Percentiles rank a stretch among this genome's conserved stretches.
Evolutionary conservation across 2,113 vertebrate species (phyloP).

Genomic region (Atractosteus spatula): DNA sequence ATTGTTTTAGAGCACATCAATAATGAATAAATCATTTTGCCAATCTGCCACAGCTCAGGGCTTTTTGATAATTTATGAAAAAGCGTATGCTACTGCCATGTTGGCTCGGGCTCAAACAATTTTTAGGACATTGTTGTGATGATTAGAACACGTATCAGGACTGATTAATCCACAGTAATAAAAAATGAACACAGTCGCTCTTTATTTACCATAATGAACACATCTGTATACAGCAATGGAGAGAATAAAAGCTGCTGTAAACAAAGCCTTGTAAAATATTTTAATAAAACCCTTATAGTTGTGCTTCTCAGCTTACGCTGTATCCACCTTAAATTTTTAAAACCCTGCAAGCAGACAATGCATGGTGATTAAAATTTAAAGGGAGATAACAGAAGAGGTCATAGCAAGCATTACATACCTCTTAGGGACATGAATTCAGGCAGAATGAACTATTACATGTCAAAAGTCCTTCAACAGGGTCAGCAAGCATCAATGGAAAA

Average conservation of each 20-base stretch:
- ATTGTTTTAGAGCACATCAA: conserved; percentile 4
- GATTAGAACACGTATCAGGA: background rate
- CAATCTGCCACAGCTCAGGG: conserved; percentile 9
- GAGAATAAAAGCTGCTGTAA: background rate
- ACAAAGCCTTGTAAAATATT: background rate
- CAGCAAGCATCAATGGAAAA: too few species aligned
- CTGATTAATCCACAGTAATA: background rate
- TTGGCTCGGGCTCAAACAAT: background rate
- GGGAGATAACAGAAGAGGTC: background rate
- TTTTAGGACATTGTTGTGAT: background rate
- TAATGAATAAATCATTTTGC: conserved; percentile 8
- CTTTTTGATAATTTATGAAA: background rate
- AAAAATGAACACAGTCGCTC: background rate
- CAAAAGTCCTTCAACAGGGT: background rate
- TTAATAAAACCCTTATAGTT: background rate
- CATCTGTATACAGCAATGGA: background rate
- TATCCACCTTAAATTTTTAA: background rate
- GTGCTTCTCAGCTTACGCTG: background rate
- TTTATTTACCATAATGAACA: background rate
- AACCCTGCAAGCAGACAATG: background rate
- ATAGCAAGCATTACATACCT: conserved; percentile 1
- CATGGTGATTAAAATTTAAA: conserved; percentile 7
- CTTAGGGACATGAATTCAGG: background rate
- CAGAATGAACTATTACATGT: background rate
- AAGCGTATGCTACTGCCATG: background rate